These are phyloP conservation scores for Melanostigma gelatinosum DNA, from an alignment of 2,113 vertebrate species.

Conservation along the genomic window DNA sequence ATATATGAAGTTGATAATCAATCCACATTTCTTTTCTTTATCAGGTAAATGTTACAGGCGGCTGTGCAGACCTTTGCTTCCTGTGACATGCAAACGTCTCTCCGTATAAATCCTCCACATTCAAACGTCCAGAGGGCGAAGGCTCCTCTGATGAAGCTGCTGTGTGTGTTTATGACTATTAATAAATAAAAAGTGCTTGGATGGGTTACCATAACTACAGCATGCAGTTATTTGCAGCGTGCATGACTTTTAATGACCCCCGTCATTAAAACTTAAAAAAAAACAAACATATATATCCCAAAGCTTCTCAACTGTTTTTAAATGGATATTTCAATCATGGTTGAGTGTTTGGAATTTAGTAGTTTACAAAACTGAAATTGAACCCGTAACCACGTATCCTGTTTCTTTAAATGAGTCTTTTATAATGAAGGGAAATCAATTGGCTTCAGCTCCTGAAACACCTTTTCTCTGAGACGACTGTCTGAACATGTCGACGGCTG, in stretches of 20 bases:
- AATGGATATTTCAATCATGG: conserved; percentile 79
- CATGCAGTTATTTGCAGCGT: conserved; percentile 99
- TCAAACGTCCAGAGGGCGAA: conserved; percentile 93
- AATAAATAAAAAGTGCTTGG: conserved; percentile 99
- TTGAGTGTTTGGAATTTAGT: conserved; percentile 31
- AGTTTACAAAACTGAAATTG: conserved; percentile 54
- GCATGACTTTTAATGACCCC: conserved; percentile 97
- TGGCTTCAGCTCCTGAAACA: conserved; percentile 64
- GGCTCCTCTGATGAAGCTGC: conserved; percentile 98
- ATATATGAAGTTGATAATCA: conserved; percentile 92
- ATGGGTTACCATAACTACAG: conserved; percentile 99
- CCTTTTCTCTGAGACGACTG: conserved; percentile 56
- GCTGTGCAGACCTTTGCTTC: conserved; percentile 90
- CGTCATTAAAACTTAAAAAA: conserved; percentile 87
- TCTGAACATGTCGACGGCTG: conserved; percentile 26
- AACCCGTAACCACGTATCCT: conserved; percentile 28
- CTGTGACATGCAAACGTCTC: conserved; percentile 94
- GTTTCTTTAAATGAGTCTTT: conserved; percentile 25
- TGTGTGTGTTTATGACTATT: conserved; percentile 99
- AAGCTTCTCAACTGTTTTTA: conserved; percentile 89
- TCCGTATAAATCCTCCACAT: conserved; percentile 97
- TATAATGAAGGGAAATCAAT: conserved; percentile 44
- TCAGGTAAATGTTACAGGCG: conserved; percentile 93
- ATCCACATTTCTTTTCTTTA: conserved; percentile 95
- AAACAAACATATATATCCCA: conserved; percentile 77